A percentile compares a stretch with the other conserved stretches of the same genome.
Evolutionary conservation across 2,888 invertebrate genomes (phyloP).

Genomic region (Apomyelois bistriatella): DNA sequence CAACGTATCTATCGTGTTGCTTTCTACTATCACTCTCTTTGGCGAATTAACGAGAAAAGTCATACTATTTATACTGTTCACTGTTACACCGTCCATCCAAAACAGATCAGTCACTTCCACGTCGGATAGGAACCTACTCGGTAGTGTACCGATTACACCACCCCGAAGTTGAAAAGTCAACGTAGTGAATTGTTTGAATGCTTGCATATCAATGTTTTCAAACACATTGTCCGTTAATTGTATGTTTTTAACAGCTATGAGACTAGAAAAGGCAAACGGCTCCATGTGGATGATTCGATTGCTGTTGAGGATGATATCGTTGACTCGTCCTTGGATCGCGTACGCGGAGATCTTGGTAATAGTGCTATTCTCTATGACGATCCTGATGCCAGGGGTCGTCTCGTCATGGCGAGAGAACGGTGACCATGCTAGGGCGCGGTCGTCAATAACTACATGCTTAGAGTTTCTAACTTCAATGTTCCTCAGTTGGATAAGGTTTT

Average conservation of each 20-base stretch:
- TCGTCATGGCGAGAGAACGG: slow-evolving; percentile 81
- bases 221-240: slow-evolving; percentile 82
- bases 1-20: slow-evolving; percentile 78
- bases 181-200: slow-evolving; percentile 89
- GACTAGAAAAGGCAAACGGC: slow-evolving; percentile 88
- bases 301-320: slow-evolving; percentile 82
- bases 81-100: slow-evolving; percentile 82
- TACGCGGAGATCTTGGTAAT: slow-evolving; percentile 78
- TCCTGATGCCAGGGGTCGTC: slow-evolving; percentile 81
- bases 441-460: slow-evolving; percentile 80
- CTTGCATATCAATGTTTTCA: slow-evolving; percentile 82
- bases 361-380: slow-evolving; percentile 70
- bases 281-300: slow-evolving; percentile 81
- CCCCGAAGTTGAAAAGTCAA: slow-evolving; percentile 82
- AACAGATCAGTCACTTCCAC: slow-evolving; percentile 84
- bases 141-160: slow-evolving; percentile 80
- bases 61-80: slow-evolving; percentile 83
- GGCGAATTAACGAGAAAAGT: slow-evolving; percentile 85
- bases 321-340: slow-evolving; percentile 86
- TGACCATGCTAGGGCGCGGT: slow-evolving; percentile 81
- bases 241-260: slow-evolving; percentile 82
- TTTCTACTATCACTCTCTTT: slow-evolving; percentile 80
- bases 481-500: slow-evolving; percentile 81
- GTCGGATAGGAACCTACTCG: slow-evolving; percentile 87
- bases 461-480: slow-evolving; percentile 83